Evolutionary conservation across 2,888 invertebrate species (phyloP).

Genomic region (Drosophila borealis): DNA sequence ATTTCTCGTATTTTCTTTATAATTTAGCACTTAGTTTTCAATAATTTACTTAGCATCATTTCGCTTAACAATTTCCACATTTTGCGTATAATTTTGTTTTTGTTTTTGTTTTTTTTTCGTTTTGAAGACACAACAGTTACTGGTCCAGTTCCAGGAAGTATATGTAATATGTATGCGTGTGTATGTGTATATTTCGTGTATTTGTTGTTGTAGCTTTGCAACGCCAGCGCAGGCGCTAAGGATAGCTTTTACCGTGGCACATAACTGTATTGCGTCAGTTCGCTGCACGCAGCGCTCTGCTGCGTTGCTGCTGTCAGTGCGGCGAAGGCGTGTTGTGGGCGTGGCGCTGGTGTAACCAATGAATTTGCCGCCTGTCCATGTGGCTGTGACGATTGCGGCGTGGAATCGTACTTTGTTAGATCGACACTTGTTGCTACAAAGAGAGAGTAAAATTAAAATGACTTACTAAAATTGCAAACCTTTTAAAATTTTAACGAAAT

Average conservation of each 20-base stretch:
- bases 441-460: not conserved
- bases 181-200: slow-evolving; percentile 25
- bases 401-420: slow-evolving; percentile 55
- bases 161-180: slow-evolving; percentile 59
- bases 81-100: slow-evolving; percentile 49
- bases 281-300: slow-evolving; percentile 65
- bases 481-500: too few relatives aligned
- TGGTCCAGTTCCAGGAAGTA: slow-evolving; percentile 85
- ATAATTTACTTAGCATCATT: slow-evolving; percentile 44
- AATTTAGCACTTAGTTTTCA: slow-evolving; percentile 78
- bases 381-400: slow-evolving; percentile 27
- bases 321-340: slow-evolving; percentile 70
- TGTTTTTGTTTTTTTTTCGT: slow-evolving; percentile 57
- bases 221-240: slow-evolving; percentile 22
- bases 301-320: slow-evolving; percentile 56
- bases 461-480: too few relatives aligned
- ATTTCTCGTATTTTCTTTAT: slow-evolving; percentile 41
- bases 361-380: slow-evolving; percentile 37
- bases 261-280: slow-evolving; percentile 65
- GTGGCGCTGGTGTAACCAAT: slow-evolving; percentile 41
- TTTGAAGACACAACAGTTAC: slow-evolving; percentile 85
- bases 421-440: slow-evolving; percentile 60
- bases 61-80: slow-evolving; percentile 54
- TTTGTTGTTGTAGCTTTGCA: slow-evolving; percentile 29
- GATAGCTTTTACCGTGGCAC: slow-evolving; percentile 64